Evolutionary conservation across 2,888 invertebrate genomes (phyloP), one percentile per base, ranked within the genome.

Genomic region (Therioaphis trifolii): DNA sequence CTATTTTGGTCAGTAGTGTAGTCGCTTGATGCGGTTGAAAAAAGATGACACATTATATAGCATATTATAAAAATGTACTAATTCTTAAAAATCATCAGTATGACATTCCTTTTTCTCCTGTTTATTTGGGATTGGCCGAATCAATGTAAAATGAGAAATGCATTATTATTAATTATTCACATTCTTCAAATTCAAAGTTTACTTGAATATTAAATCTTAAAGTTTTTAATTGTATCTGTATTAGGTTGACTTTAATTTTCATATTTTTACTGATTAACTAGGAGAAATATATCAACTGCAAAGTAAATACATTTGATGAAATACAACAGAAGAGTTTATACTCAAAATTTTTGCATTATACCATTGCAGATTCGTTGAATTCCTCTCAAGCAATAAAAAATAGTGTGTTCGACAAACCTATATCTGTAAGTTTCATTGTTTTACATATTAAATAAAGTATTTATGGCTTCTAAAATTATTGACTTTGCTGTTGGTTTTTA

Each of bases 341-440:
- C 4, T 95, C 96, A 12, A 96, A 96, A 89, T 97, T 97, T 90
- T 90, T 97, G 24, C 96, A 96, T 87, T 94, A 96, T 88, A 96
- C 96, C 86, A 90, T 95, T 61, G 90, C 90, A 12, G 88, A 90
- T 85, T 87, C 85, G 52, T 68, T 58, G 76, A 52, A 77, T 43
- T 18, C 7, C 14, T 2, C 4, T 24, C n/a, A 21, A n/a, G 27
- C 15, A 68, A 3, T 55, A 24, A 18, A 15, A 24, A 24, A 4
- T 27, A 49, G 2, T 0, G 4, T 49, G 3, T 4, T n/a, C 24
- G 15, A 9, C 21, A 3, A 24, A n/a, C 18, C 11, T 3, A 5
- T 14, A 35, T 11, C 52, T 18, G 63, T 84, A 75, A 76, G 66
- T 24, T 66, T 46, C 14, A 18, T 18, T 18, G 2, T 29, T 18